Conservation (phyloP, 2,113 vertebrate genomes). For the Electrona antarctica region DNA sequence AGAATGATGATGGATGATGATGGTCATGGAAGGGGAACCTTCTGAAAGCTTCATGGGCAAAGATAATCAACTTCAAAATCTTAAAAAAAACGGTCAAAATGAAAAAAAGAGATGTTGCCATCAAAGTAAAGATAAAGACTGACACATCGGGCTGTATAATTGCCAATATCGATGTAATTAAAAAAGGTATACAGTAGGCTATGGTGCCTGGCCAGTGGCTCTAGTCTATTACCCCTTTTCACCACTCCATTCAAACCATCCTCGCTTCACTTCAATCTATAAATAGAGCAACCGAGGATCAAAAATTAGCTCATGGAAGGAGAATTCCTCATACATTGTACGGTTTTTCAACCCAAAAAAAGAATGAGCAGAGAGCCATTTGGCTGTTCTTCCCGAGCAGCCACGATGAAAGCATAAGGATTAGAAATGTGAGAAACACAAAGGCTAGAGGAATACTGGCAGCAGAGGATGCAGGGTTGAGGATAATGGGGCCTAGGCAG, state of each 20-base stretch:
- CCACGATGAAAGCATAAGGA: slow-evolving; percentile 4
- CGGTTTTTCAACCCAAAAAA: slow-evolving; percentile 30
- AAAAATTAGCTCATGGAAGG: slow-evolving; percentile 56
- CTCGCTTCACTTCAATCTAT: slow-evolving; percentile 41
- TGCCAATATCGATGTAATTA: background rate
- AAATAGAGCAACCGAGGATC: slow-evolving; percentile 43
- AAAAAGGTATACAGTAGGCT: background rate
- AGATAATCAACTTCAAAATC: too few species aligned
- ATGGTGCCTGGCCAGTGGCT: too few species aligned
- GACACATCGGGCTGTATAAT: too few species aligned
- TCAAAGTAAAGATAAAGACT: too few species aligned
- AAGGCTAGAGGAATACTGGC: background rate
- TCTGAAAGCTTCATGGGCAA: too few species aligned
- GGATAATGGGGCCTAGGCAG: background rate
- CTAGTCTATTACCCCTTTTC: background rate
- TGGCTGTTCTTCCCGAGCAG: background rate
- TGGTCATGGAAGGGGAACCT: too few species aligned
- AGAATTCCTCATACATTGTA: slow-evolving; percentile 32
- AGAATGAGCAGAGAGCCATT: slow-evolving; percentile 31
- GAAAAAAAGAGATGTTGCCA: too few species aligned
- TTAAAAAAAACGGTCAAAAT: too few species aligned
- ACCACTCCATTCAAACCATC: slow-evolving; percentile 26
- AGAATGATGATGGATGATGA: too few species aligned
- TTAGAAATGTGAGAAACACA: slow-evolving; percentile 2
- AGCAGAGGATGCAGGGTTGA: background rate